Evolutionary conservation across 2,888 invertebrate genomes (phyloP).

Genomic region (Agrotis puta): DNA sequence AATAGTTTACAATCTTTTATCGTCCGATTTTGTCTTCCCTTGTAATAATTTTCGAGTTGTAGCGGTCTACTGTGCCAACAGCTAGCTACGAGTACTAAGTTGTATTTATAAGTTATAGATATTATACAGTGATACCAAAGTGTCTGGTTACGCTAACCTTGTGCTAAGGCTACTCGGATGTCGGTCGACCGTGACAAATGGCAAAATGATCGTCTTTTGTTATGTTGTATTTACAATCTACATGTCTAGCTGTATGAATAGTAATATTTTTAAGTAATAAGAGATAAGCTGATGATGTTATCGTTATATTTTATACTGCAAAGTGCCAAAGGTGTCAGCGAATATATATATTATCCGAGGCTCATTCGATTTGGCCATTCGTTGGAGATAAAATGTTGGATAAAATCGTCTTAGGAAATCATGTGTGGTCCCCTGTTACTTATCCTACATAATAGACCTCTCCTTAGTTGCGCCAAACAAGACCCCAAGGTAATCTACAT

Average conservation of each 20-base stretch:
- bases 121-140: conserved; percentile 47
- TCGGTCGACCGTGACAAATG: conserved; percentile 67
- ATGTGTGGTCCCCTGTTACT: neutral
- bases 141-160: conserved; percentile 70
- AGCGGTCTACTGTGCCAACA: too few relatives aligned
- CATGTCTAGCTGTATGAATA: conserved; percentile 3
- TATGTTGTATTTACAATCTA: neutral
- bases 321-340: too few relatives aligned
- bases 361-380: neutral
- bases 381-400: too few relatives aligned
- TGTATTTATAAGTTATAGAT: conserved; percentile 13
- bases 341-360: neutral
- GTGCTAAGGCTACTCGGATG: conserved; percentile 56
- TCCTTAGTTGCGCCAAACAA: too few relatives aligned
- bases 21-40: too few relatives aligned
- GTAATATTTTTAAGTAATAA: neutral
- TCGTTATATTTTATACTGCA: neutral
- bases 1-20: too few relatives aligned
- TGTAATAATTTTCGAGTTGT: too few relatives aligned
- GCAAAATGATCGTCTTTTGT: conserved; percentile 54
- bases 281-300: neutral
- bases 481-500: too few relatives aligned
- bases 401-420: too few relatives aligned
- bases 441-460: neutral
- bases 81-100: too few relatives aligned